Evolutionary conservation across 2,797 vertebrate genomes (phyloP).

Genomic region (Cyprinodon diabolis): DNA sequence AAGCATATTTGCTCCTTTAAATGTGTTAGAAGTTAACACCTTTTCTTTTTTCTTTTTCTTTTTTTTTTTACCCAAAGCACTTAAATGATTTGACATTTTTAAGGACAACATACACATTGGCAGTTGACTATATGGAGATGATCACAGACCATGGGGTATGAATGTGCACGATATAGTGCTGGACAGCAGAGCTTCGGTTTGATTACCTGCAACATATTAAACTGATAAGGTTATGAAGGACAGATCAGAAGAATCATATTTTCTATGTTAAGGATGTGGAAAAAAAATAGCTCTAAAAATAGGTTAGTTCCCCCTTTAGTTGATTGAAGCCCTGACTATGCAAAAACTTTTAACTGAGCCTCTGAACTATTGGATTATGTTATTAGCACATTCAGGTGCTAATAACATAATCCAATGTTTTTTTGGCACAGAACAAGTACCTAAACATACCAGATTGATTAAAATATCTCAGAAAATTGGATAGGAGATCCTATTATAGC

Average conservation of each 20-base stretch:
- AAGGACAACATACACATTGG: background rate
- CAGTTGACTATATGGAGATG: no score
- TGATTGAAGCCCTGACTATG: background rate
- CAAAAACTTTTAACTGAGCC: background rate
- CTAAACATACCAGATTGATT: no score
- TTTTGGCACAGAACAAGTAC: background rate
- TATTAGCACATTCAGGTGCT: background rate
- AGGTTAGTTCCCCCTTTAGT: background rate
- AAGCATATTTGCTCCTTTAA: background rate
- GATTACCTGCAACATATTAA: background rate
- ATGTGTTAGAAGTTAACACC: no score
- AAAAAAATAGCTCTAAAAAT: background rate
- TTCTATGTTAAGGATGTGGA: background rate
- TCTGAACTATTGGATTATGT: no score
- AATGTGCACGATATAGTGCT: background rate
- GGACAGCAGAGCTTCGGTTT: background rate
- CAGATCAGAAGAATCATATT: background rate
- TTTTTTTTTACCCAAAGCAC: background rate
- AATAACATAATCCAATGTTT: background rate
- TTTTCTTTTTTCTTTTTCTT: no score
- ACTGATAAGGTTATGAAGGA: background rate
- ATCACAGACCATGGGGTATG: background rate
- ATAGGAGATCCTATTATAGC: background rate
- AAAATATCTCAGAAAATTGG: no score
- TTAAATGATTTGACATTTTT: background rate